phyloP scores from a whole-genome alignment of 2,797 vertebrate genomes.

The Clamator glandarius region DNA sequence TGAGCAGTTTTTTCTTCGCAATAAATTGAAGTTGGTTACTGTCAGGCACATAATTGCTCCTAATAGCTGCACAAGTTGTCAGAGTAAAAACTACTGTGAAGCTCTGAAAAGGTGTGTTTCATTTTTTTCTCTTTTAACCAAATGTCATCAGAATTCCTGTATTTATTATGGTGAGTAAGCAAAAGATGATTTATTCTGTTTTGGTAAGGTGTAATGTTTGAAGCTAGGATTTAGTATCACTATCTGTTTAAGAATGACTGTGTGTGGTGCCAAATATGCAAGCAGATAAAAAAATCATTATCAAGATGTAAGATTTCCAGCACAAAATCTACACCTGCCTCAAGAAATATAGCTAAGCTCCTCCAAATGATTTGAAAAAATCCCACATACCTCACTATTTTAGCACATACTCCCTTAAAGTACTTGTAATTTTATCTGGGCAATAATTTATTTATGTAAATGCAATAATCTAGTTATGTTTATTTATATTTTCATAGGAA shows the following conservation, averaged over 20 bases:
- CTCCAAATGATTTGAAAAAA: neutral
- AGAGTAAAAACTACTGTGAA: neutral
- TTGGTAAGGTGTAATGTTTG: neutral
- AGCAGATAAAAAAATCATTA: conserved; percentile 27
- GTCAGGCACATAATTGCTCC: neutral
- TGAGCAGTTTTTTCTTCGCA: neutral
- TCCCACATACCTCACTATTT: neutral
- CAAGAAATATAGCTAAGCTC: neutral
- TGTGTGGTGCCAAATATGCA: conserved; percentile 1
- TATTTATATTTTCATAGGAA: no score
- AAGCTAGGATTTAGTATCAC: neutral
- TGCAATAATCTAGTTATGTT: neutral
- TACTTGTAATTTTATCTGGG: neutral
- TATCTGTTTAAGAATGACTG: neutral
- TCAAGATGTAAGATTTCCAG: neutral
- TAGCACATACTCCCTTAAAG: neutral
- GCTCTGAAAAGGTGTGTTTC: neutral
- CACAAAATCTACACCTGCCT: neutral
- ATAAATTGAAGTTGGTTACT: neutral
- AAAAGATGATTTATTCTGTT: neutral
- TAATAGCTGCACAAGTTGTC: neutral
- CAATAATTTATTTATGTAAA: neutral
- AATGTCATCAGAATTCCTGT: neutral
- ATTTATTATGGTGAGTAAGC: neutral
- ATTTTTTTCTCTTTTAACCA: neutral